Evolutionary conservation across 2,113 vertebrate genomes (phyloP), one percentile per base, ranked within the genome.

Genomic region (Phasianus colchicus): DNA sequence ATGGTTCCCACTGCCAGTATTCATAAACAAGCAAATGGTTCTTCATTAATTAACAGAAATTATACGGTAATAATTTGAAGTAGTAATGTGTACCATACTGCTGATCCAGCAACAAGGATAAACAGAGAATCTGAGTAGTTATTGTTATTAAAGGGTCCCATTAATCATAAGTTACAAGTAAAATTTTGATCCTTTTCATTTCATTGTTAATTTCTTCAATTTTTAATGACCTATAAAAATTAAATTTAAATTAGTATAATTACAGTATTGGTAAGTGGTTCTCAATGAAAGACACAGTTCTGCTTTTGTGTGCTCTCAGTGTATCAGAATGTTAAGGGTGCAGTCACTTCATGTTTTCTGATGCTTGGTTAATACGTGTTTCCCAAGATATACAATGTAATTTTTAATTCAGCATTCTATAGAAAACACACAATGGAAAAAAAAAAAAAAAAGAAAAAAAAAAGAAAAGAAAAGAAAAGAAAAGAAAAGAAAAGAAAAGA

Each of bases 261-360:
- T 64, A 12, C 0, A 58, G 4, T 87, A 47, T 9, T 27, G 21
- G 21, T 36, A 83, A 78, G 21, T 45, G 78, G 2, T 57, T 29
- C 12, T 83, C 22, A 2, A 9, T 77, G 54, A 70, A 77, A 52
- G 42, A 38, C 32, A 69, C 79, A 27, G 19, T 42, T 4, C 1
- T 4, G 0, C 27, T 13, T 65, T 34, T 88, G 1, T 73, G 9
- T 57, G 9, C 58, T 83, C 2, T 3, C 5, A 17, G 4, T 13
- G 9, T 42, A 40, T 4, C 22, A 67, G 24, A 52, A 10, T 54
- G 83, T 86, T 15, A 76, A 80, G 4, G 14, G 8, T 34, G 4
- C 34, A 20, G 3, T 60, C 64, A 50, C 1, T 63, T 2, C 10
- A 36, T 11, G 5, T 76, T 30, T 20, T 89, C 81, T 83, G 21